Percentiles rank a stretch among this genome's conserved stretches.
phyloP scores from a whole-genome alignment of 2,888 invertebrate genomes.

The Yponomeuta malinellus region DNA sequence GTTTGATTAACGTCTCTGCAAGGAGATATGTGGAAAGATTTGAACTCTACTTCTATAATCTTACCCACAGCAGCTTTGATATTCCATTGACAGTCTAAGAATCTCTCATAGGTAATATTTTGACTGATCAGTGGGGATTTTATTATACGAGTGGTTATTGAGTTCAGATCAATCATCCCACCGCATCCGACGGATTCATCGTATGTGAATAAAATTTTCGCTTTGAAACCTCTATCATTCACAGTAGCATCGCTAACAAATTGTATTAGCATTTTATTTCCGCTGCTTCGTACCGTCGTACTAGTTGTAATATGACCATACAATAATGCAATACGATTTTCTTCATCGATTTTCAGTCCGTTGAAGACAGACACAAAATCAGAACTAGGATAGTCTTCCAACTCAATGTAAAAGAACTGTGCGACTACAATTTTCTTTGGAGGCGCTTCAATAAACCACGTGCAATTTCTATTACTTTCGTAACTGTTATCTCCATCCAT shows the following conservation, averaged over 20 bases:
- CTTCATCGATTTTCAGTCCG: constrained; percentile 35
- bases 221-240: constrained; percentile 74
- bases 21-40: constrained; percentile 69
- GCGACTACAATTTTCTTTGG: constrained; percentile 77
- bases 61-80: constrained; percentile 77
- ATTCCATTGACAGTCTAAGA: constrained; percentile 86
- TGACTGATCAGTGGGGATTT: constrained; percentile 48
- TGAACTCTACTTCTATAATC: constrained; percentile 77
- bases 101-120: constrained; percentile 74
- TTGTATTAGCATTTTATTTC: constrained; percentile 75
- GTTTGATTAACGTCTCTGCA: constrained; percentile 57
- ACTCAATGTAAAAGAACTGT: constrained; percentile 76
- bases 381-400: constrained; percentile 73
- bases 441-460: constrained; percentile 87
- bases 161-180: constrained; percentile 76
- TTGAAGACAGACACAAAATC: constrained; percentile 80
- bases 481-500: constrained; percentile 53
- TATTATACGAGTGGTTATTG: constrained; percentile 46
- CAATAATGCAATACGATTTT: constrained; percentile 71
- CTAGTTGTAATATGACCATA: constrained; percentile 80
- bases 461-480: constrained; percentile 77
- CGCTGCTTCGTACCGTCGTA: constrained; percentile 75
- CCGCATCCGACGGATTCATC: constrained; percentile 80
- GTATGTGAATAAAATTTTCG: constrained; percentile 75
- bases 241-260: constrained; percentile 58